A percentile compares a stretch with the other conserved stretches of the same genome.
Evolutionary conservation across 2,888 invertebrate species (phyloP).

Genomic region (Caenorhabditis sp.): DNA sequence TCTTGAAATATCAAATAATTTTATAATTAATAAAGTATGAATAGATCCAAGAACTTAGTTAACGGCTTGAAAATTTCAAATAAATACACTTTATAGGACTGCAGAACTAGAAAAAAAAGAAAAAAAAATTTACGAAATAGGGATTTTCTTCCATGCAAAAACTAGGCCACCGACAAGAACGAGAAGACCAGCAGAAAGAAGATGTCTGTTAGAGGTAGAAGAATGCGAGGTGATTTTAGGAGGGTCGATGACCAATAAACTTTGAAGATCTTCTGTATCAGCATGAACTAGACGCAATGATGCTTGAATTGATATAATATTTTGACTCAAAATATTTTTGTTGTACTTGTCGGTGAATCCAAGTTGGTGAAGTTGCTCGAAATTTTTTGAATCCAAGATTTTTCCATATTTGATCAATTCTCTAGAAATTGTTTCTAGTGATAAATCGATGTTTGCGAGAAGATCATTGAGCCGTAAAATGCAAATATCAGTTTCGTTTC

Average conservation of each 20-base stretch:
- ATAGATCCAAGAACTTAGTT: too few species aligned
- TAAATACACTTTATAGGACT: too few species aligned
- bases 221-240: too few species aligned
- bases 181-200: too few species aligned
- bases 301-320: not conserved
- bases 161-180: too few species aligned
- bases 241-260: not conserved
- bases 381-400: not conserved
- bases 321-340: not conserved
- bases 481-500: not conserved
- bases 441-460: not conserved
- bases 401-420: not conserved
- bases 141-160: too few species aligned
- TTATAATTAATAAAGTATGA: too few species aligned
- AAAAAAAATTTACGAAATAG: too few species aligned
- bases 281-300: not conserved
- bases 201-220: too few species aligned
- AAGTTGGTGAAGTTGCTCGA: not conserved
- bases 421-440: not conserved
- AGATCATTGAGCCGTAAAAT: not conserved
- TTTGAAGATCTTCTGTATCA: not conserved
- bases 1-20: too few species aligned
- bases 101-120: too few species aligned
- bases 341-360: not conserved
- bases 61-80: too few species aligned